Base-by-base conservation (phyloP, 2,113 vertebrate genomes). In the Oncorhynchus kisutch region DNA sequence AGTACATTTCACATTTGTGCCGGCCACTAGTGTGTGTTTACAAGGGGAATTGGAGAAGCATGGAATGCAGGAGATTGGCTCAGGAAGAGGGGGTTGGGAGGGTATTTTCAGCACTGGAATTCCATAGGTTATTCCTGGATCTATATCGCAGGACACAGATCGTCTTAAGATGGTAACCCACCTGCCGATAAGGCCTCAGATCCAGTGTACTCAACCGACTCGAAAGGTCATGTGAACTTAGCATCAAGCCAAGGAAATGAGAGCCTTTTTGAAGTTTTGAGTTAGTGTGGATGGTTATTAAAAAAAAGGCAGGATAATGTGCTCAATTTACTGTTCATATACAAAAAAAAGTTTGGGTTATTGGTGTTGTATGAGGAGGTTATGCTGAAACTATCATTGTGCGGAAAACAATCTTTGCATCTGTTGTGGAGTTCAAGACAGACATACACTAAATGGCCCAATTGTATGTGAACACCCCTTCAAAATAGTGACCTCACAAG, bases 61-160 rank as follows among this genome's bases (percentile, higher is more conserved):
- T 73, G 77, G 82, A 86, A 84, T 88, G 81, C 75, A 79, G 87
- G 75, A 83, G 81, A 88, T 77, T 65, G 67, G 68, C 73, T 60
- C 24, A 72, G n/a, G 29, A 76, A 76, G 71, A 27, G 34, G 29
- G 20, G 67, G 59, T 22, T 75, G 24, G 69, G 29, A 73, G 71
- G 71, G 83, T 91, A 76, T 92, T 91, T 91, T 89, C 76, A 86
- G 81, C 82, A 49, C 71, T 81, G 69, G 80, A 84, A 90, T 90
- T 85, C 76, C 77, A 76, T 29, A 51, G 60, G 81, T 89, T 91
- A 92, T 90, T 92, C 81, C 78, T 86, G 88, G 85, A 11, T 66
- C 49, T 73, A 76, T 77, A 81, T 77, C 70, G 70, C 64, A 51
- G 71, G 71, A 68, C 67, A 67, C 66, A 11, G 79, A 80, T 51